A percentile compares a stretch with the other conserved stretches of the same genome.
Evolutionary conservation across 1,140 invertebrate genomes (phyloP).

Genomic region (Procambarus clarkii): DNA sequence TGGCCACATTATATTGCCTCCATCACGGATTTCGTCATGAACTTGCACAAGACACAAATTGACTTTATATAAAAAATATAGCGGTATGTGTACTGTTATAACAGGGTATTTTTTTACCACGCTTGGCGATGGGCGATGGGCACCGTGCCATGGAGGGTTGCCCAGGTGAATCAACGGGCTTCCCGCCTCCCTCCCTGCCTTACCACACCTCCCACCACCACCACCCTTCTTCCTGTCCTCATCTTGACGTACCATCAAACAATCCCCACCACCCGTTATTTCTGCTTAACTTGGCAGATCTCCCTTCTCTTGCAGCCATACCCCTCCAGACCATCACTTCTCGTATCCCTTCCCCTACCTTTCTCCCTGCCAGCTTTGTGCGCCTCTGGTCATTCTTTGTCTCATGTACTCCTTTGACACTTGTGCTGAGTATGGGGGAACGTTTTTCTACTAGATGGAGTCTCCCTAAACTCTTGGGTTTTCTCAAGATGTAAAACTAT

Average conservation of each 20-base stretch:
- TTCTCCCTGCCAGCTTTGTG: too few relatives aligned
- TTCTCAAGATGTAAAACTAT: too few relatives aligned
- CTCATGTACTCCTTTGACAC: too few relatives aligned
- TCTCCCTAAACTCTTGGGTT: too few relatives aligned
- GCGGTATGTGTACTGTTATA: not conserved
- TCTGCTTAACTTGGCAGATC: too few relatives aligned
- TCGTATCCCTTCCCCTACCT: too few relatives aligned
- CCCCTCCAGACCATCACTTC: too few relatives aligned
- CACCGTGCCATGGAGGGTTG: slow-evolving; percentile 44
- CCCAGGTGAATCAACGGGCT: slow-evolving; percentile 55
- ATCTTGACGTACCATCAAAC: not conserved
- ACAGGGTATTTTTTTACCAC: not conserved
- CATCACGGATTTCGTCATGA: not conserved
- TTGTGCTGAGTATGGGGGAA: too few relatives aligned
- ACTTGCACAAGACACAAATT: not conserved
- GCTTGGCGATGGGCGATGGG: slow-evolving; percentile 36
- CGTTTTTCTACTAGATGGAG: too few relatives aligned
- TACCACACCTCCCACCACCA: not conserved
- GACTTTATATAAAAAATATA: not conserved
- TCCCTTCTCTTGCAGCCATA: too few relatives aligned
- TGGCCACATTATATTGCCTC: too few relatives aligned
- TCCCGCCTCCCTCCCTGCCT: slow-evolving; percentile 22
- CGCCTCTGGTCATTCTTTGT: too few relatives aligned
- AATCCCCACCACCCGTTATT: not conserved
- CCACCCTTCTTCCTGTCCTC: not conserved